A percentile compares a stretch with the other conserved stretches of the same genome.
Conservation (phyloP, 2,797 vertebrate species). For the Hafferia zeledoni region DNA sequence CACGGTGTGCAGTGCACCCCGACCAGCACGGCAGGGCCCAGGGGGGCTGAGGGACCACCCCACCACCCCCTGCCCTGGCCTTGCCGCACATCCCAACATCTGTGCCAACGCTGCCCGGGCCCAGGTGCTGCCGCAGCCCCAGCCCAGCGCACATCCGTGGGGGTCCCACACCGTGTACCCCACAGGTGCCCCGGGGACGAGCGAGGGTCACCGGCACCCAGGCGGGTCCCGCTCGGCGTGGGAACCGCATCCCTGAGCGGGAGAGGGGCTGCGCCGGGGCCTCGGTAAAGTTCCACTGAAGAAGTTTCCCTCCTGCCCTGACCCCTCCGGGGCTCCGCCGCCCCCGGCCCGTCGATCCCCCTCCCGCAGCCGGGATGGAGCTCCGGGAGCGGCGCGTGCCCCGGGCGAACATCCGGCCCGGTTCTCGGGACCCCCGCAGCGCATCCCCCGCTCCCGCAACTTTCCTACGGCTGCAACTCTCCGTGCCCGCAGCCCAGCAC, state of each 20-base stretch:
- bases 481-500: background rate
- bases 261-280: background rate
- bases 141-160: fast-evolving
- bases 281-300: background rate
- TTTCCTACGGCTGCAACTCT: background rate
- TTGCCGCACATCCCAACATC: background rate
- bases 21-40: background rate
- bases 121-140: background rate
- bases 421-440: background rate
- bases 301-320: background rate
- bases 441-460: background rate
- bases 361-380: background rate
- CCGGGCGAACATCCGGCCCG: background rate
- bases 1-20: fast-evolving
- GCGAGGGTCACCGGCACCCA: background rate
- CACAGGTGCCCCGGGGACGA: background rate
- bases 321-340: background rate
- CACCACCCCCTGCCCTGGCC: background rate
- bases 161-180: background rate
- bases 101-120: fast-evolving
- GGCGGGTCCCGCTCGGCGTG: background rate
- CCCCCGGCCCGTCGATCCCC: background rate
- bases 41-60: background rate
- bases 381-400: background rate
- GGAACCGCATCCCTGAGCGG: background rate